Percentiles rank a stretch among this genome's conserved stretches.
phyloP scores from a whole-genome alignment of 1,140 invertebrate species.

The Goniozus legneri region DNA sequence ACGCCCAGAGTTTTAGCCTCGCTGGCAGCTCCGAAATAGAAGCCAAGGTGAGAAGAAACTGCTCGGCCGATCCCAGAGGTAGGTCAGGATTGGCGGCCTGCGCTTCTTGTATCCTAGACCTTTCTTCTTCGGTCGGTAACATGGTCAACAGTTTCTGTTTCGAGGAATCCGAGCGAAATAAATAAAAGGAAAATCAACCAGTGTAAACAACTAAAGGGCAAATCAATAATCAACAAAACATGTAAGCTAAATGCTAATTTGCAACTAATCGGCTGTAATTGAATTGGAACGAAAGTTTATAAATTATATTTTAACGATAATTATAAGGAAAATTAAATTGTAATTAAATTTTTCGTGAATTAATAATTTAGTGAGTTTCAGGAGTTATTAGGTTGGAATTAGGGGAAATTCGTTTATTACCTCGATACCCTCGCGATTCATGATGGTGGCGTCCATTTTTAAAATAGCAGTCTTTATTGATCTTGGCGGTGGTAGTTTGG shows the following conservation, averaged over 20 bases:
- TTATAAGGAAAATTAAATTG: too few relatives aligned
- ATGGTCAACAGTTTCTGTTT: constrained; percentile 89
- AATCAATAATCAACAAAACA: too few relatives aligned
- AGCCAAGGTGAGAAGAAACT: constrained; percentile 92
- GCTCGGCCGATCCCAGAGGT: constrained; percentile 94
- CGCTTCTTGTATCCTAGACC: constrained; percentile 93
- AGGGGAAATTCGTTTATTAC: too few relatives aligned
- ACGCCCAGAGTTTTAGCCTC: constrained; percentile 94
- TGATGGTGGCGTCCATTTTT: constrained; percentile 98
- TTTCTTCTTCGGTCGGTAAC: constrained; percentile 96
- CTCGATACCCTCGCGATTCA: constrained; percentile 97
- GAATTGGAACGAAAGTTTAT: too few relatives aligned
- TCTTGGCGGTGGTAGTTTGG: constrained; percentile 92
- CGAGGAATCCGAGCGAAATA: not conserved
- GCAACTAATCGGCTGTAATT: too few relatives aligned
- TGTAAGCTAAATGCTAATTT: too few relatives aligned
- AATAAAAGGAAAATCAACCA: constrained; percentile 1
- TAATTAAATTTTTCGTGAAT: too few relatives aligned
- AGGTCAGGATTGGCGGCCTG: constrained; percentile 90
- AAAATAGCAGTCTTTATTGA: constrained; percentile 98
- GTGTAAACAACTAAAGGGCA: too few relatives aligned
- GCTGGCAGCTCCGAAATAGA: constrained; percentile 95
- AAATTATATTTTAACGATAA: too few relatives aligned
- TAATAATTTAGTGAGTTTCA: too few relatives aligned
- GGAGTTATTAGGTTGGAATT: too few relatives aligned